Base-by-base conservation (phyloP, 2,113 vertebrate genomes). In the human (Homo sapiens) region DNA sequence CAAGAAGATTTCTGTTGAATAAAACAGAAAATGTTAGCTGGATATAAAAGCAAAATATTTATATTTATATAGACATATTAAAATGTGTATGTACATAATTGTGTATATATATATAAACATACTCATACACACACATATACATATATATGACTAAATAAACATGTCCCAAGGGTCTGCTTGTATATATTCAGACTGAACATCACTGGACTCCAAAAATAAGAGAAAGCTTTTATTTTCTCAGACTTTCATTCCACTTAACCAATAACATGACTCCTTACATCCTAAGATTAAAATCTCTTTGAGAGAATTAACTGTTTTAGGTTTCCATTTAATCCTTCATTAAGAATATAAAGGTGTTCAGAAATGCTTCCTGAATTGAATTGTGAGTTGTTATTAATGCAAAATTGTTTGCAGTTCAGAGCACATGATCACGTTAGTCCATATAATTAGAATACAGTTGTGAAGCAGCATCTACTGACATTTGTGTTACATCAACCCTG, bases 1-100 rank as follows among this genome's bases (percentile, higher is more conserved):
- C 99, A 98, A 99, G 99, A 97, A 99, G 99, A 97, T 99, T 99
- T 97, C 99, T 99, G 98, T 97, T 68, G 89, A 97, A 95, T 86
- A 97, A 97, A 97, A 93, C 88, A 94, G 73, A 98, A 88, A 92
- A 92, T 35, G 22, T 92, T 83, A 96, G 22, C 35, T 38, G 40
- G 45, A n/a, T 73, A 57, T 27, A 50, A 75, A 8, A 55, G 2
- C n/a, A 79, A 96, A 96, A 79, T 64, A 86, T 48, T 25, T 85
- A 52, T 43, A 73, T 89, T 35, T 64, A 57, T 48, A 68, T 70
- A 81, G 76, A 59, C 30, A 61, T 2, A 64, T 66, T 66, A 61
- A 43, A 82, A 90, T 23, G 17, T 22, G 61, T 35, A 48, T 64
- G 30, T 68, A 70, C 17, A 50, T 66, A 89, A 27, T 23, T 75